phyloP scores from a whole-genome alignment of 2,113 vertebrate genomes.

The Dromiciops gliroides region DNA sequence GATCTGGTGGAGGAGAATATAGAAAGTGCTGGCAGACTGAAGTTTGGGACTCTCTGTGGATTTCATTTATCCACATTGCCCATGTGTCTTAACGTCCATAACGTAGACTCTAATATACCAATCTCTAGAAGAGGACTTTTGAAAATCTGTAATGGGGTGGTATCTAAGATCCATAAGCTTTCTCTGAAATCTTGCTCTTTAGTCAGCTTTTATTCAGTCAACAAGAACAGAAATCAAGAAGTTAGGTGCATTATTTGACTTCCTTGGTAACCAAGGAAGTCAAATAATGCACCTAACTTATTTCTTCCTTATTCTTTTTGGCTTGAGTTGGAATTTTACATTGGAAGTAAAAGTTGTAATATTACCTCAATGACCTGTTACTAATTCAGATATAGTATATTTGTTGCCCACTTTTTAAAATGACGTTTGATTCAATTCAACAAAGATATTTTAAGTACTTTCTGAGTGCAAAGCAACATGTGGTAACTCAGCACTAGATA shows the following conservation, averaged over 20 bases:
- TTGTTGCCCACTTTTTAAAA: neutral
- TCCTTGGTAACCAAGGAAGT: too few species aligned
- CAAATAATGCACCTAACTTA: too few species aligned
- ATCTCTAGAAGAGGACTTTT: neutral
- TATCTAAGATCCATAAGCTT: neutral
- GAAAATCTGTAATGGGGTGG: neutral
- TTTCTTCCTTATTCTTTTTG: neutral
- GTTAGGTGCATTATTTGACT: neutral
- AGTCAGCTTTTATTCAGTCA: neutral
- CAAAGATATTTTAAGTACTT: neutral
- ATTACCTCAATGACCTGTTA: neutral
- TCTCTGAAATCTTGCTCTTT: conserved; percentile 13
- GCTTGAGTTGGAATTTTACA: neutral
- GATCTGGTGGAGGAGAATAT: neutral
- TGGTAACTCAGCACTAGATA: neutral
- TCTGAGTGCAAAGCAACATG: neutral
- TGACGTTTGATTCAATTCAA: neutral
- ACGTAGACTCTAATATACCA: neutral
- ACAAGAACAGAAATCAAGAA: conserved; percentile 12
- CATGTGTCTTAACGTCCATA: neutral
- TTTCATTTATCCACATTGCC: neutral
- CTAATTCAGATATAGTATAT: neutral
- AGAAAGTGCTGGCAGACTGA: neutral
- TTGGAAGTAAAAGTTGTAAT: neutral
- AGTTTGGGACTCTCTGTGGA: neutral